Evolutionary conservation across 2,113 vertebrate species (phyloP), one percentile per base, ranked within the genome.

Genomic region (Dipodomys merriami): DNA sequence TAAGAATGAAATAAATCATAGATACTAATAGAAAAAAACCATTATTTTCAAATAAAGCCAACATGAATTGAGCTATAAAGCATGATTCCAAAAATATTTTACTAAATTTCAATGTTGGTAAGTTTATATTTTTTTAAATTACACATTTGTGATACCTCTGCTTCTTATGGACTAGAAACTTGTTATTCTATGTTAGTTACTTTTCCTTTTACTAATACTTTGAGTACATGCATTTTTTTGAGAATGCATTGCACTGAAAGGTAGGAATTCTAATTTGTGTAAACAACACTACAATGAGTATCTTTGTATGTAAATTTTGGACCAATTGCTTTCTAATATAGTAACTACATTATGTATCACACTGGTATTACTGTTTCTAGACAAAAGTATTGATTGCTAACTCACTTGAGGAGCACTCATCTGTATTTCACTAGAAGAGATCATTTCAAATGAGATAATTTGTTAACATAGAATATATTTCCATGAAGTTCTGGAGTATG

Each of bases 11-110:
- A 46, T 49, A 84, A 49, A 15, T 19, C 29, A 68, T 27, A 90
- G 35, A 74, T 71, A 22, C 22, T 29, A 85, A 30, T 83, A 83
- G 76, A 19, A 39, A 77, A 88, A 80, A 6, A 0, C 27, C 9
- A 44, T 84, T 9, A 83, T 72, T 84, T 2, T 33, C 25, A 49
- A 90, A 64, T 73, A 86, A 86, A 91, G 46, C 18, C 68, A 25
- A 90, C 83, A 73, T 2, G 83, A 86, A 49, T 1, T 78, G 90
- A 1, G 76, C 6, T 71, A 95, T 49, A 87, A 92, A 90, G 23
- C 16, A 87, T 39, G 6, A 60, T 76, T 80, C 46, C 2, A 77
- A 13, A 90, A 88, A 76, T 94, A 78, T 83, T 90, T 96, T 9
- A 92, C 62, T 76, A 19, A 88, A 86, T 49, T 25, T 69, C 1